Percentiles rank a stretch among this genome's conserved stretches.
These are phyloP conservation scores for Drosophila greeni DNA, from an alignment of 2,888 invertebrate species.

Conservation along the genomic window DNA sequence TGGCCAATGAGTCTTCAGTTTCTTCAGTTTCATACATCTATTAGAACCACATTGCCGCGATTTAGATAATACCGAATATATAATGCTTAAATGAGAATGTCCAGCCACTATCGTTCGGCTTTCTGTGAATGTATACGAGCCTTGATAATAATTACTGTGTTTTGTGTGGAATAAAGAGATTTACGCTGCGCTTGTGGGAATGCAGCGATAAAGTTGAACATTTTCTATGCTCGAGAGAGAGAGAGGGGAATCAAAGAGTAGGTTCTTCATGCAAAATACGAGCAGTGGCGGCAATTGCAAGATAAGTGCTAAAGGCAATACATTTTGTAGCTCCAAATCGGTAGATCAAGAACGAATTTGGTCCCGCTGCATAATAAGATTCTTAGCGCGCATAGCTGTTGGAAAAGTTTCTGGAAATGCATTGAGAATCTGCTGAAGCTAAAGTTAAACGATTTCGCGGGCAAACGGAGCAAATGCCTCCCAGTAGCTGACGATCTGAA, in stretches of 20 bases:
- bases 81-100: slow-evolving; percentile 50
- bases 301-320: slow-evolving; percentile 32
- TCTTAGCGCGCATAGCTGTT: slow-evolving; percentile 47
- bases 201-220: slow-evolving; percentile 61
- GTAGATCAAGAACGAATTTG: slow-evolving; percentile 56
- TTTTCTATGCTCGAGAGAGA: slow-evolving; percentile 57
- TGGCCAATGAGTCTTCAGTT: slow-evolving; percentile 31
- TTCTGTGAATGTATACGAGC: slow-evolving; percentile 57
- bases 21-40: slow-evolving; percentile 39
- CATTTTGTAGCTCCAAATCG: slow-evolving; percentile 30
- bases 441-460: slow-evolving; percentile 89
- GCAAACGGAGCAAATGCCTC: slow-evolving; percentile 97
- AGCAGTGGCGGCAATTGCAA: slow-evolving; percentile 23
- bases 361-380: slow-evolving; percentile 60
- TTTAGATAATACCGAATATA: slow-evolving; percentile 61
- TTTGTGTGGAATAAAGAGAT: slow-evolving; percentile 48
- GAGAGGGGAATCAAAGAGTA: slow-evolving; percentile 25
- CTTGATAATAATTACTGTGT: slow-evolving; percentile 59
- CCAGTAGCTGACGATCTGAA: slow-evolving; percentile 81
- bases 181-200: slow-evolving; percentile 40
- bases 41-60: slow-evolving; percentile 17
- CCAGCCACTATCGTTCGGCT: slow-evolving; percentile 23
- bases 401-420: slow-evolving; percentile 52
- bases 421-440: slow-evolving; percentile 26
- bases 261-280: slow-evolving; percentile 22